Evolutionary conservation across 2,797 vertebrate species (phyloP).

Genomic region (Lutra lutra): DNA sequence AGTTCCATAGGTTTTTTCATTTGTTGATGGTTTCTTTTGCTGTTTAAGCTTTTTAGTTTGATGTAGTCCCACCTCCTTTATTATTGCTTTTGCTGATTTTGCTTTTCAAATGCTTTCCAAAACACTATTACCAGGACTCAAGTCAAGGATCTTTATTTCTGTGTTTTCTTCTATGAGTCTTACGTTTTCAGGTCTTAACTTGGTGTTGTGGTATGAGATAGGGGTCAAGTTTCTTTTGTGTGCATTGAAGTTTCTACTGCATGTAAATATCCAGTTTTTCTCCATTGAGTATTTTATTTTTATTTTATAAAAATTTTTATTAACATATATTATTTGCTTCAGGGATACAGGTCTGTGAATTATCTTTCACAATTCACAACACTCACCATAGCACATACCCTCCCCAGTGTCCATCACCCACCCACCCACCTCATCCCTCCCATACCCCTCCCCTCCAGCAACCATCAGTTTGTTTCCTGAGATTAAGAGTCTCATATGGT

Average conservation of each 20-base stretch:
- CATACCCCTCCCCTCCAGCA: too few species aligned
- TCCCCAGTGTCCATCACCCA: too few species aligned
- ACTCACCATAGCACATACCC: too few species aligned
- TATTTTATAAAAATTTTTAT: too few species aligned
- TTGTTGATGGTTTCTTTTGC: neutral
- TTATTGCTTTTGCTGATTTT: neutral
- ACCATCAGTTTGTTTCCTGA: too few species aligned
- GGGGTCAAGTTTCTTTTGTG: neutral
- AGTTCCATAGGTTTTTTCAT: neutral
- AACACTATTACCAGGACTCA: neutral
- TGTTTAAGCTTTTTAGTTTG: neutral
- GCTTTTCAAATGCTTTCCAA: neutral
- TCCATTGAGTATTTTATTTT: neutral
- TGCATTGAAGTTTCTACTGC: too few species aligned
- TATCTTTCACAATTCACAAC: too few species aligned
- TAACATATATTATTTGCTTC: too few species aligned
- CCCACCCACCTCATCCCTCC: too few species aligned
- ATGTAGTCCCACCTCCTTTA: neutral
- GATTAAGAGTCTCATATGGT: too few species aligned
- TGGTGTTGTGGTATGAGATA: neutral
- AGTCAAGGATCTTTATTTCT: neutral
- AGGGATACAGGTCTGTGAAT: too few species aligned
- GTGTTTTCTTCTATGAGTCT: neutral
- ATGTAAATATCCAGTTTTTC: neutral
- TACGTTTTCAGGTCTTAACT: neutral